Conservation (phyloP, 2,888 invertebrate genomes). For the Acanthosepion lycidas region DNA sequence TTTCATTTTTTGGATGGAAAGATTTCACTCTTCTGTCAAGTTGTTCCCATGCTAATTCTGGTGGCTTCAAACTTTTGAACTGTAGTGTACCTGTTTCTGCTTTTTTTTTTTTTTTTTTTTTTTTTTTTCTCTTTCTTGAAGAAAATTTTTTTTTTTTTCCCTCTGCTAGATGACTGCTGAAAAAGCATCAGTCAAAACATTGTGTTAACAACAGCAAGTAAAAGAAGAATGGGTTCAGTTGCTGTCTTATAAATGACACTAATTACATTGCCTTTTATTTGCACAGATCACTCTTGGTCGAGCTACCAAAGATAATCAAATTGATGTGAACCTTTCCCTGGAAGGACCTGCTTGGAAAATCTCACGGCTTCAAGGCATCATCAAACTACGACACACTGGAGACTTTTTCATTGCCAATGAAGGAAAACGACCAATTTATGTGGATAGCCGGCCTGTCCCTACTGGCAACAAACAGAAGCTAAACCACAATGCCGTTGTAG, state of each 20-base stretch:
- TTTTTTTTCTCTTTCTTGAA: too few species aligned
- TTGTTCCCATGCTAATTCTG: too few species aligned
- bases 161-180: too few species aligned
- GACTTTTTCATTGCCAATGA: constrained; percentile 96
- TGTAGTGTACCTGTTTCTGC: too few species aligned
- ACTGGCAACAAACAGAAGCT: constrained; percentile 91
- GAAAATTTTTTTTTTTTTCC: too few species aligned
- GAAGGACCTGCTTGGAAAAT: constrained; percentile 94
- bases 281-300: constrained; percentile 90
- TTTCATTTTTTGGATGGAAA: too few species aligned
- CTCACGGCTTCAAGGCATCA: constrained; percentile 92
- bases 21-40: too few species aligned
- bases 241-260: background rate
- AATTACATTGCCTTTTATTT: background rate
- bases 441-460: constrained; percentile 92
- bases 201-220: too few species aligned
- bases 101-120: too few species aligned
- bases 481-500: constrained; percentile 94
- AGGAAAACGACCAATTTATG: constrained; percentile 93
- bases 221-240: too few species aligned
- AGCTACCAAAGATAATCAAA: constrained; percentile 88
- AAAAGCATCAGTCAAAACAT: too few species aligned
- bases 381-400: constrained; percentile 90
- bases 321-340: constrained; percentile 93
- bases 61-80: too few species aligned